Base-by-base conservation (phyloP, 2,888 invertebrate genomes). In the Argyresthia albistria region DNA sequence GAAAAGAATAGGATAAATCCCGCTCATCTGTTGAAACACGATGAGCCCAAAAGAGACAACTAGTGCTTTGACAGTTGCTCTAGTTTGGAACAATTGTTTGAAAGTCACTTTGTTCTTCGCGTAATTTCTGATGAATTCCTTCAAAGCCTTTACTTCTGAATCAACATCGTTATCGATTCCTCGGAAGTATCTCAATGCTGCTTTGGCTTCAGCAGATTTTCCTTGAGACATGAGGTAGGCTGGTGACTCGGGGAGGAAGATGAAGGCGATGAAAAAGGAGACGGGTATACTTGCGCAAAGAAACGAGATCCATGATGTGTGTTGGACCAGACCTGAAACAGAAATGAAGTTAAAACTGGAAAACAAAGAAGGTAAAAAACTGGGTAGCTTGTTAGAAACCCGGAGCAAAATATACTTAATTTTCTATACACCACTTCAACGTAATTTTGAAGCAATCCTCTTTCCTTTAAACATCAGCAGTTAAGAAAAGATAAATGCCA, bases 211-310 rank as follows among this genome's bases (percentile, higher is more conserved):
- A 37, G 77, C 70, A 43, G 69, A 71, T 60, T 89, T 87, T 4
- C 88, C 88, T 61, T 89, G 89, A 8, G 88, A 83, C 65, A 89
- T 75, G 37, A 91, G 73, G 67, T 90, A 91, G 4, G 90, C 84
- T 0, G 94, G 93, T 0, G 93, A 92, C 70, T 95, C 94, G 0
- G 94, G 94, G 55, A 94, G 84, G 56, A 91, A 89, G n/a, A 89
- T 84, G 66, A 91, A 89, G 0, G 79, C 82, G 1, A 84, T 59
- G 64, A 88, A 88, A 62, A 80, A 88, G 1, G 77, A 71, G 3
- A 81, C 69, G 0, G 88, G 88, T 49, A 88, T 67, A 47, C 72
- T 75, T 1, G 84, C 79, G 47, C 78, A 79, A 4, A 88, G 70
- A 1, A 87, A 64, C 15, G 82, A 80, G 1, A 84, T 60, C 80